Evolutionary conservation across 2,113 vertebrate species (phyloP).

Genomic region (Seriola aureovittata): DNA sequence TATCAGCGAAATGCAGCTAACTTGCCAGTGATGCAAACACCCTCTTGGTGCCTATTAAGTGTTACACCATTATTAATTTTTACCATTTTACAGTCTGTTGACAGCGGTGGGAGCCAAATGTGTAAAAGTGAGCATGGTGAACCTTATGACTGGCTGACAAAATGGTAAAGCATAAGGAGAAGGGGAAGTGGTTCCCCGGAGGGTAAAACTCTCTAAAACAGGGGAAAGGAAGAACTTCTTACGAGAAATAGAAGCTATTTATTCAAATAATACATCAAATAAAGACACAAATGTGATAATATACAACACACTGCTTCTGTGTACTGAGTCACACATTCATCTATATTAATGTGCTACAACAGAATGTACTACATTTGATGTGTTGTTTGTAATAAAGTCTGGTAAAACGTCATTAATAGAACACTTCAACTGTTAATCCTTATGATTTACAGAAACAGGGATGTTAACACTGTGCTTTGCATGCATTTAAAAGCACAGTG

Average conservation of each 20-base stretch:
- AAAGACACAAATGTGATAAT: background rate
- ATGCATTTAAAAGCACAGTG: background rate
- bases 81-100: conserved; percentile 19
- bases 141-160: background rate
- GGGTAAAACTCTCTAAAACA: background rate
- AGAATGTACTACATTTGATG: background rate
- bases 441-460: background rate
- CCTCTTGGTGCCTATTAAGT: conserved; percentile 44
- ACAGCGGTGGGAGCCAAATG: conserved; percentile 9
- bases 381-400: background rate
- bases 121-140: background rate
- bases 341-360: background rate
- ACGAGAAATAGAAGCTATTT: conserved; percentile 29
- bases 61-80: conserved; percentile 31
- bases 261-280: conserved; percentile 30
- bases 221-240: background rate
- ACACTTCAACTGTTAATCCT: background rate
- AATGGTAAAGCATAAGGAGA: conserved; percentile 1
- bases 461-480: background rate
- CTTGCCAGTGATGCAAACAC: conserved; percentile 27
- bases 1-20: conserved; percentile 9
- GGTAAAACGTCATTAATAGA: background rate
- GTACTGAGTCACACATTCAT: conserved; percentile 5
- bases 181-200: background rate
- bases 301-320: background rate